phyloP scores from a whole-genome alignment of 1,140 invertebrate species.

The Drosophila gunungcola region DNA sequence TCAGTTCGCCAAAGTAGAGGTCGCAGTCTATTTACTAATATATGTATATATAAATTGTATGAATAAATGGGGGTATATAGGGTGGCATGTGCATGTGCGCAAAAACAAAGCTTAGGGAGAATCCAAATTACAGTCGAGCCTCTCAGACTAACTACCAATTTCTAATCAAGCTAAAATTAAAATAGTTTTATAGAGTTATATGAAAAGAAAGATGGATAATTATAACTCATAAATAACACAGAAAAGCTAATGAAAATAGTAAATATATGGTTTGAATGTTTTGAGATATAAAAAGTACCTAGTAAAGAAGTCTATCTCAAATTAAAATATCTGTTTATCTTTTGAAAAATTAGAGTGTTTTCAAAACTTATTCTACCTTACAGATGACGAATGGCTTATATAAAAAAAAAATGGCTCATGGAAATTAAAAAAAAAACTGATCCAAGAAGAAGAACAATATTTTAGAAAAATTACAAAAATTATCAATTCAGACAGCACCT shows the following conservation, averaged over 20 bases:
- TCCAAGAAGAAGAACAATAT: not conserved
- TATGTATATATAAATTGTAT: not conserved
- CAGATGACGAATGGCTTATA: too few species aligned
- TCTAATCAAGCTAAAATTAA: not conserved
- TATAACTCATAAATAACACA: too few species aligned
- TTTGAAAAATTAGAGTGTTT: too few species aligned
- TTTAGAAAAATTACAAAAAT: not conserved
- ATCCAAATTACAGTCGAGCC: conserved; percentile 1
- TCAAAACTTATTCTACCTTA: too few species aligned
- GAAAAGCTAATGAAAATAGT: too few species aligned
- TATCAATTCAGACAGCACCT: not conserved
- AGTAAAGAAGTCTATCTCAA: too few species aligned
- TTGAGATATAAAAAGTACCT: too few species aligned
- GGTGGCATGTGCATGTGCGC: conserved; percentile 39
- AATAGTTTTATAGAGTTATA: not conserved
- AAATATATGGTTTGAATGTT: too few species aligned
- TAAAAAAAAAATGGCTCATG: too few species aligned
- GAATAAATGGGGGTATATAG: conserved; percentile 12
- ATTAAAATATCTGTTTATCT: too few species aligned
- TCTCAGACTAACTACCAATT: not conserved
- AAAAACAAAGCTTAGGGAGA: conserved; percentile 30
- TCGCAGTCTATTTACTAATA: conserved; percentile 22
- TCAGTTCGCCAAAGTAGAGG: conserved; percentile 70
- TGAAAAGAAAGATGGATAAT: too few species aligned
- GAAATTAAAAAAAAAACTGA: not conserved